Base-by-base conservation (phyloP, 2,797 vertebrate species). In the Choloepus didactylus region DNA sequence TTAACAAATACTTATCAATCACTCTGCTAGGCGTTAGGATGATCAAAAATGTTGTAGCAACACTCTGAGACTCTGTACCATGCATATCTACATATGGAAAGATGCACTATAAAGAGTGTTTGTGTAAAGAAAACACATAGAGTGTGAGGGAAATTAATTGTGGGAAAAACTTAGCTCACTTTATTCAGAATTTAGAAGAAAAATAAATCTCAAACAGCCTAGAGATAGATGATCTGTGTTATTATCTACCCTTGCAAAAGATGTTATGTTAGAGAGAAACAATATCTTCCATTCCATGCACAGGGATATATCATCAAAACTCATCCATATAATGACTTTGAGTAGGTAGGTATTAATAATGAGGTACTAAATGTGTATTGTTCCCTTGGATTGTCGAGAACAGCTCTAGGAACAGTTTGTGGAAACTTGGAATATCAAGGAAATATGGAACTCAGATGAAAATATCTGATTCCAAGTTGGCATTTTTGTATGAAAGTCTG, bases 131-230 rank as follows among this genome's bases (percentile, higher is more conserved):
- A 89, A 72, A 35, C 12, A 25, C 49, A 44, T 44, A 44, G 35
- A 79, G 2, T 21, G 15, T 19, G 56, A 82, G 46, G 27, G 75
- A 81, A 91, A 89, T 8, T 23, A 54, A 54, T 41, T 56, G 7
- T 93, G 18, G 35, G 18, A 70, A 54, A 89, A 88, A 70, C 2
- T 86, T 72, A n/a, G 3, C 77, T 73, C 19, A 46, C 3, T 44
- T 96, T 82, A 51, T 8, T 29, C 51, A 82, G n/a, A 76, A 31
- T 77, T 83, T 72, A 77, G 31, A 81, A 82, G 79, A 92, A 87
- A 91, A 86, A 9, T 1, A 82, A 91, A 88, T 91, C 31, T 15
- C 19, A 19, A 76, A 79, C n/a, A 70, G 9, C 23, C 12, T 86
- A 86, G 84, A 81, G 62, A 86, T 46, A 54, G 82, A 67, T 79